phyloP scores from a whole-genome alignment of 2,797 vertebrate species.

The Squalus acanthias region DNA sequence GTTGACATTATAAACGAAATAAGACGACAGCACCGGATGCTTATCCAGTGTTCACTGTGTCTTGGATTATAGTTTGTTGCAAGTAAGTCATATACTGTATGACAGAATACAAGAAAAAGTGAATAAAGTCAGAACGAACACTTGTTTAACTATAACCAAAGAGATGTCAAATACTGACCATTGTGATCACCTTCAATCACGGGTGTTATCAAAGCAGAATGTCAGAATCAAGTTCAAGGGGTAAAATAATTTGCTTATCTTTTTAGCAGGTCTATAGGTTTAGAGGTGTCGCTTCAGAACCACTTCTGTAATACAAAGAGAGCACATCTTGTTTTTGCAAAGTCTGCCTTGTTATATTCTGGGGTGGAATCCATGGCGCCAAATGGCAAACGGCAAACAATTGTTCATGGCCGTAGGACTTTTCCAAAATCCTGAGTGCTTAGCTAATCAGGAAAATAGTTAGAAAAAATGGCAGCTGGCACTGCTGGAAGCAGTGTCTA shows the following conservation, averaged over 20 bases:
- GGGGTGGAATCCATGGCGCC: neutral
- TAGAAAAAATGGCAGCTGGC: neutral
- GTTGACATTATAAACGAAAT: neutral
- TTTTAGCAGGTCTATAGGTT: no score
- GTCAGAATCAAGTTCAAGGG: no score
- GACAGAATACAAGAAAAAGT: neutral
- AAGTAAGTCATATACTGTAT: neutral
- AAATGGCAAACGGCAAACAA: neutral
- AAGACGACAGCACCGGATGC: neutral
- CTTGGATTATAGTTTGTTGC: neutral
- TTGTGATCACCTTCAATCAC: no score
- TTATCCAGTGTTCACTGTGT: neutral
- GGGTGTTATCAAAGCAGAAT: no score
- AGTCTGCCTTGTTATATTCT: neutral
- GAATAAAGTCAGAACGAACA: neutral
- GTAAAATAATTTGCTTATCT: no score
- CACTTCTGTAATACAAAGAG: neutral
- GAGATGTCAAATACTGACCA: no score
- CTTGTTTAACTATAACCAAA: no score
- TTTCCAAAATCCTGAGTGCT: no score
- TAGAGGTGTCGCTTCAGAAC: neutral
- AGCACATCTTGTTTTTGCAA: neutral
- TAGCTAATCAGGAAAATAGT: neutral
- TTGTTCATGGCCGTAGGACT: neutral
- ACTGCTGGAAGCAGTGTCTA: neutral